A percentile compares a stretch with the other conserved stretches of the same genome.
phyloP scores from a whole-genome alignment of 2,113 vertebrate genomes.

The Tychaedon coryphoeus region DNA sequence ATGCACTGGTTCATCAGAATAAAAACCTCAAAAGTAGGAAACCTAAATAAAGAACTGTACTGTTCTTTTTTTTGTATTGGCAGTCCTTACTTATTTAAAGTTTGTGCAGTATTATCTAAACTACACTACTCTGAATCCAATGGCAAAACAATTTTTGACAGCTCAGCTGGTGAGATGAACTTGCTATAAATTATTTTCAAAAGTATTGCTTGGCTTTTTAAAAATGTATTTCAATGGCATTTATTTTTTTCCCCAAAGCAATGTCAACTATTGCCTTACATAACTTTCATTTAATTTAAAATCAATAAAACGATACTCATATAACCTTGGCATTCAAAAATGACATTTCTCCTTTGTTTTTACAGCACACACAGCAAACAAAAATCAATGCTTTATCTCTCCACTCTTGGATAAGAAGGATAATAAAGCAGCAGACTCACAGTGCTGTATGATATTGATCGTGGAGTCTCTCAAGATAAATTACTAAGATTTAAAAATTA shows the following conservation, averaged over 20 bases:
- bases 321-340: neutral
- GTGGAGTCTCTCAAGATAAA: constrained; percentile 16
- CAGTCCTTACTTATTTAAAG: neutral
- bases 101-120: neutral
- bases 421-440: constrained; percentile 32
- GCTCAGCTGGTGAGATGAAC: neutral
- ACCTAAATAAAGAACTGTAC: neutral
- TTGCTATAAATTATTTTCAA: neutral
- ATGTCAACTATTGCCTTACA: neutral
- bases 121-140: neutral
- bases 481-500: constrained; percentile 19
- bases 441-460: constrained; percentile 21
- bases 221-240: neutral
- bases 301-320: neutral
- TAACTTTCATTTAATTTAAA: constrained; percentile 42
- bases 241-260: constrained; percentile 1
- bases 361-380: neutral
- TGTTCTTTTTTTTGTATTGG: neutral
- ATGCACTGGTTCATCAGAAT: neutral
- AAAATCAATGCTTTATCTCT: constrained; percentile 48
- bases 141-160: neutral
- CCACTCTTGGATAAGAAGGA: constrained; percentile 1
- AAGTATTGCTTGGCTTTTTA: neutral
- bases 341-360: constrained; percentile 23
- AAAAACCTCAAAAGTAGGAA: rapidly evolving